Conservation (phyloP, 2,888 invertebrate species). For the Habroteleia sp. region DNA sequence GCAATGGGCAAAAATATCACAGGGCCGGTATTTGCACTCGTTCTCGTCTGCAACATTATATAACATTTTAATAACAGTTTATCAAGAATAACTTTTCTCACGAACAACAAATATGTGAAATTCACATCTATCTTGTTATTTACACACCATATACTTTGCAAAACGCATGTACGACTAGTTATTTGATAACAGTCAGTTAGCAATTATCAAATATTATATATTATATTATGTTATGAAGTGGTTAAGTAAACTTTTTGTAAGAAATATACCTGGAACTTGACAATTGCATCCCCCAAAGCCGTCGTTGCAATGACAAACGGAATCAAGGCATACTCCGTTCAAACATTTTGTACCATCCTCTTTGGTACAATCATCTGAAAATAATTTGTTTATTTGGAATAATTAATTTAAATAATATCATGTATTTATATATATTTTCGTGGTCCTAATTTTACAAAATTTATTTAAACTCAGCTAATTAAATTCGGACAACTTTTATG, state of each 20-base stretch:
- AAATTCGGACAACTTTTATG: too few species aligned
- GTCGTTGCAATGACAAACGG: constrained; percentile 97
- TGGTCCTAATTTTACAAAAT: too few species aligned
- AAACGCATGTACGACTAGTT: neutral
- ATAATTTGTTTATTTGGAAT: too few species aligned
- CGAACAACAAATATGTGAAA: constrained; percentile 37
- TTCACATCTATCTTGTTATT: constrained; percentile 25
- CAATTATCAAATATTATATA: too few species aligned
- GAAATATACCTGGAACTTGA: constrained; percentile 95
- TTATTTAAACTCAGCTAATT: too few species aligned
- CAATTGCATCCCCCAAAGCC: constrained; percentile 97
- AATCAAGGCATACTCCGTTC: constrained; percentile 95
- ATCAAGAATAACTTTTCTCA: constrained; percentile 12
- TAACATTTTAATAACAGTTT: constrained; percentile 24
- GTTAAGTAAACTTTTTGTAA: too few species aligned
- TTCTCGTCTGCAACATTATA: constrained; percentile 89
- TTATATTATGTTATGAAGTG: too few species aligned
- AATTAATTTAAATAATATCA: too few species aligned
- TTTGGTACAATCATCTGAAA: constrained; percentile 94
- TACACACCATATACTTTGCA: neutral
- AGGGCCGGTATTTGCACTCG: constrained; percentile 97
- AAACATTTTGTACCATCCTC: constrained; percentile 94
- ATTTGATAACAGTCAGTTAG: too few species aligned
- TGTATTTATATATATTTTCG: too few species aligned
- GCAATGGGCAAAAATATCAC: constrained; percentile 98